Conservation (phyloP, 2,888 invertebrate species). For the Lepidochitona cinerea region DNA sequence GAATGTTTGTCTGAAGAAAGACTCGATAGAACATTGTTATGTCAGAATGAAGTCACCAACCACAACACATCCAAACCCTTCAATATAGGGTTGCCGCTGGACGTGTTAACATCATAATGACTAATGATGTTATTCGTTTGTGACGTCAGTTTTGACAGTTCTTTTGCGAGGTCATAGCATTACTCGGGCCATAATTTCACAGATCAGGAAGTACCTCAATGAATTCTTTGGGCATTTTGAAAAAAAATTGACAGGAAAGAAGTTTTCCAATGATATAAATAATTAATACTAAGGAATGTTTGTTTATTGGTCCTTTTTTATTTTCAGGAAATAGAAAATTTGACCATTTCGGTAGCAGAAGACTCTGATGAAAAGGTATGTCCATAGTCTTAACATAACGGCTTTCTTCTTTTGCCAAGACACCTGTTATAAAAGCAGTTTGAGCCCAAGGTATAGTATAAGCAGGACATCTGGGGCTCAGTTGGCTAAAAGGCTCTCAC, state of each 20-base stretch:
- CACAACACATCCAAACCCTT: too few relatives aligned
- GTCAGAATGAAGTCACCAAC: too few relatives aligned
- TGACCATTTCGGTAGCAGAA: not conserved
- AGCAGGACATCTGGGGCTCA: not conserved
- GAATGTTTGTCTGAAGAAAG: too few relatives aligned
- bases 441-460: not conserved
- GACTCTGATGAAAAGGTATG: not conserved
- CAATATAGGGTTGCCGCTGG: too few relatives aligned
- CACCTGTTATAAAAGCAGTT: not conserved
- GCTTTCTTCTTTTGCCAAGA: not conserved
- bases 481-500: not conserved
- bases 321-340: slow-evolving; percentile 14
- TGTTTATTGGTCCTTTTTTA: not conserved
- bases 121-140: too few relatives aligned
- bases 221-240: not conserved
- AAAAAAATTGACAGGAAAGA: not conserved
- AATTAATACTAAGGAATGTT: not conserved
- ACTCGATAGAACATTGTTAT: too few relatives aligned
- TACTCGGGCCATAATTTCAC: too few relatives aligned
- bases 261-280: not conserved
- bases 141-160: too few relatives aligned
- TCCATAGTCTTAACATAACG: not conserved
- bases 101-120: too few relatives aligned
- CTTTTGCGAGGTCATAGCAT: too few relatives aligned
- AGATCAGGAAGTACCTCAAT: too few relatives aligned